Conservation (phyloP, 2,888 invertebrate genomes). For the Agrilus cyanescens region DNA sequence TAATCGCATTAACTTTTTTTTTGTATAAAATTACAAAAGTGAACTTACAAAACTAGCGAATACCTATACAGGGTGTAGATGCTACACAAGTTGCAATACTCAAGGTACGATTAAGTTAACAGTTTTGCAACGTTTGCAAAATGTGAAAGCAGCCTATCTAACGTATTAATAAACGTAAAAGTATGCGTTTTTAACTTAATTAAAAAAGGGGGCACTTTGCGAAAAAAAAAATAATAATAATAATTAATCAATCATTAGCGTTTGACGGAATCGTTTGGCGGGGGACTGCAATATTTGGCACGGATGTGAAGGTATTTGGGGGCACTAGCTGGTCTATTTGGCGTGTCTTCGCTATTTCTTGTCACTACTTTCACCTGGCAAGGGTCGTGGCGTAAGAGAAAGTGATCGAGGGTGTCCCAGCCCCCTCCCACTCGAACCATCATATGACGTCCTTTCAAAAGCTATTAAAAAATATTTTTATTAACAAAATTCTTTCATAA, state of each 20-base stretch:
- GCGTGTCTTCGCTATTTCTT: constrained; percentile 21
- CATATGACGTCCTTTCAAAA: constrained; percentile 85
- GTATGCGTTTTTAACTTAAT: too few relatives aligned
- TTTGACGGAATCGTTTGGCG: constrained; percentile 46
- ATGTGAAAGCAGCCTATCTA: not conserved
- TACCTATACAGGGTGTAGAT: constrained; percentile 11
- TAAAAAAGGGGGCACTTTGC: too few relatives aligned
- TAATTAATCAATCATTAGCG: constrained; percentile 18
- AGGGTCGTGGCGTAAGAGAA: constrained; percentile 77
- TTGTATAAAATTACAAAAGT: constrained; percentile 3
- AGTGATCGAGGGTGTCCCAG: constrained; percentile 89
- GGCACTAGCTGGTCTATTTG: constrained; percentile 26
- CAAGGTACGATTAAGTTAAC: not conserved
- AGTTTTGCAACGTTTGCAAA: not conserved
- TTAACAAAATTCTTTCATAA: not conserved
- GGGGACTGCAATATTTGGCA: constrained; percentile 60
- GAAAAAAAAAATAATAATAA: too few relatives aligned
- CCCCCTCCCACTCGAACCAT: constrained; percentile 93
- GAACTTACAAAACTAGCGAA: constrained; percentile 9
- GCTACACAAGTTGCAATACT: constrained; percentile 9
- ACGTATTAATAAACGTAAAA: too few relatives aligned
- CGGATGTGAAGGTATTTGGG: constrained; percentile 53
- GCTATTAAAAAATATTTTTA: constrained; percentile 39
- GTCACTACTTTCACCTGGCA: constrained; percentile 53
- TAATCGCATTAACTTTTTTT: too few relatives aligned